Evolutionary conservation across 1,140 invertebrate species (phyloP).

Genomic region (Telenomus remus): DNA sequence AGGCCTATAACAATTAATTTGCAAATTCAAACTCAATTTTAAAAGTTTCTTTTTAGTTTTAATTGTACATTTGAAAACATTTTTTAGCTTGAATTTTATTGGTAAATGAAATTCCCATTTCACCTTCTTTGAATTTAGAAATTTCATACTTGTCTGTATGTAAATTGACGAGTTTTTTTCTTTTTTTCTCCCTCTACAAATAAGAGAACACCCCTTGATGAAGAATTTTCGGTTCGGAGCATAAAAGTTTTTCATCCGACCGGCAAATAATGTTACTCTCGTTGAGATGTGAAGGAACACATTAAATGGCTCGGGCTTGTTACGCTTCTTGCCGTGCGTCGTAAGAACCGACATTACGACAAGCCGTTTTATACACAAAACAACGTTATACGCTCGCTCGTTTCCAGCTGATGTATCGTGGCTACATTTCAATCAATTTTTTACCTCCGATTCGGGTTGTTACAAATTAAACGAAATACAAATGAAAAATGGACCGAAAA

Average conservation of each 20-base stretch:
- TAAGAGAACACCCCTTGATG: constrained; percentile 6
- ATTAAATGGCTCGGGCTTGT: constrained; percentile 60
- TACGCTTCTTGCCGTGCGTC: constrained; percentile 59
- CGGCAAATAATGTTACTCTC: constrained; percentile 48
- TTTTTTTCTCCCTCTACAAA: constrained; percentile 1
- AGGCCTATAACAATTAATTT: constrained; percentile 11
- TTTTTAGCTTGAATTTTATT: no score
- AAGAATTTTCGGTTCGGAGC: constrained; percentile 37
- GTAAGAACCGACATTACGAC: constrained; percentile 39
- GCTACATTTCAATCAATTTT: constrained; percentile 47
- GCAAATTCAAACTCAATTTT: no score
- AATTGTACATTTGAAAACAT: neutral
- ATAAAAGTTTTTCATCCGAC: constrained; percentile 43
- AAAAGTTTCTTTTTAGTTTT: constrained; percentile 26
- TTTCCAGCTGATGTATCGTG: constrained; percentile 50
- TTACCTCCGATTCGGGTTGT: constrained; percentile 4
- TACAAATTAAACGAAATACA: neutral
- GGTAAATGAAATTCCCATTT: no score
- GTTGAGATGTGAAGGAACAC: constrained; percentile 48
- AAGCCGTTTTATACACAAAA: constrained; percentile 39
- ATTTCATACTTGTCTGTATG: constrained; percentile 4
- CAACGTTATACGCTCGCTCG: constrained; percentile 30
- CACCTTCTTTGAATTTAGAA: no score
- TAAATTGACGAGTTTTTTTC: constrained; percentile 23
- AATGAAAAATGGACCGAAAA: no score